A percentile compares a stretch with the other conserved stretches of the same genome.
phyloP scores from a whole-genome alignment of 2,888 invertebrate species.

The Himalopsyche japonica region DNA sequence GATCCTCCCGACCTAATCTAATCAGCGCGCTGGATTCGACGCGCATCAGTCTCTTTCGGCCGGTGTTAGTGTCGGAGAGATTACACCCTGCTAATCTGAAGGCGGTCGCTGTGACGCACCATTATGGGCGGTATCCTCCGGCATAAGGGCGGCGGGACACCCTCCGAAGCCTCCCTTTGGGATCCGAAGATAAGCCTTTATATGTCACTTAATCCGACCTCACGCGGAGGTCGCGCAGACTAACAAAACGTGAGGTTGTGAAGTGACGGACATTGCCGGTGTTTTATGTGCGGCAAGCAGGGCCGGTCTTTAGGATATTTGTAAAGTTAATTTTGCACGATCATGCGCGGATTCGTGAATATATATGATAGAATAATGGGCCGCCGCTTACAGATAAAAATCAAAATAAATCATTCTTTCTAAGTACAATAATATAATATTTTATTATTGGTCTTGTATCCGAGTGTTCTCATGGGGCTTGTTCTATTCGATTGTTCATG shows the following conservation, averaged over 20 bases:
- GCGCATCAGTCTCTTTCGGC: slow-evolving; percentile 39
- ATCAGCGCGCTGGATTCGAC: slow-evolving; percentile 36
- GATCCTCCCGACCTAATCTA: slow-evolving; percentile 25
- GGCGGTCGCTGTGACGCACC: slow-evolving; percentile 21
- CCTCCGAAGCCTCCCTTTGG: slow-evolving; percentile 5
- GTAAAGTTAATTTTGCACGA: background rate
- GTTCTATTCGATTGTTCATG: no score
- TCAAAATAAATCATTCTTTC: no score
- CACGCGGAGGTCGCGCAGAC: slow-evolving; percentile 10
- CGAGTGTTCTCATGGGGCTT: no score
- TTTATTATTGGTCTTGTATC: no score
- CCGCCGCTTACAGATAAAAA: background rate
- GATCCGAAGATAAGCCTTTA: slow-evolving; percentile 33
- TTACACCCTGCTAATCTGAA: slow-evolving; percentile 39
- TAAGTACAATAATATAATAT: no score
- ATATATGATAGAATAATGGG: background rate
- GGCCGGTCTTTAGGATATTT: background rate
- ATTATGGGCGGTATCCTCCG: slow-evolving; percentile 2
- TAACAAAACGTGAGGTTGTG: slow-evolving; percentile 34
- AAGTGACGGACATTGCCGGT: slow-evolving; percentile 36
- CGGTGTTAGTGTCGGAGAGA: slow-evolving; percentile 39
- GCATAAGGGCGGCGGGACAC: background rate
- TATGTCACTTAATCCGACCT: slow-evolving; percentile 38
- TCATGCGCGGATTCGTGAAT: background rate
- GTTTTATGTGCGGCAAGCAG: slow-evolving; percentile 20